Percentiles rank a stretch among this genome's conserved stretches.
Evolutionary conservation across 1,140 invertebrate genomes (phyloP).

Genomic region (Brachionus angularis): DNA sequence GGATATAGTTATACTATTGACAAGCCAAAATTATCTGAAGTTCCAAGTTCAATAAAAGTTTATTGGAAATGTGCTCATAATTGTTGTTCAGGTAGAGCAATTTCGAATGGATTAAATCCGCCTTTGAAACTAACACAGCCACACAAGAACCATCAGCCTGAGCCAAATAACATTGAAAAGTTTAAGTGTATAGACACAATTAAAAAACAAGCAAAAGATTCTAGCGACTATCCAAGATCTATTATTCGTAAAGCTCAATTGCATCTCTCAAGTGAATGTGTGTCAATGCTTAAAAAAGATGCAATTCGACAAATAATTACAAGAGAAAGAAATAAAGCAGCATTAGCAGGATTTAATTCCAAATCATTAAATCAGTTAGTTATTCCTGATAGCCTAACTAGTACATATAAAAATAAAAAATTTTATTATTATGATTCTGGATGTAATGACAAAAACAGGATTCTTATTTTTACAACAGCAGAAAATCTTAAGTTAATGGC

Average conservation of each 20-base stretch:
- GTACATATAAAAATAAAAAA: too few relatives aligned
- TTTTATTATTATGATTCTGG: too few relatives aligned
- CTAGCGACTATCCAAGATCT: neutral
- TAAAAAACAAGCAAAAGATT: neutral
- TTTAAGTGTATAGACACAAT: neutral
- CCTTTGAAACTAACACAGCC: neutral
- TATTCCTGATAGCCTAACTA: neutral
- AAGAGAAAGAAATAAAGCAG: neutral
- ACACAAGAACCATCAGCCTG: neutral
- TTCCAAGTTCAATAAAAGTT: neutral
- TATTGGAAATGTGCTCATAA: neutral
- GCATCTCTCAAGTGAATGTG: neutral
- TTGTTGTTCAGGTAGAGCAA: neutral
- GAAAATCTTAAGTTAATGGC: too few relatives aligned
- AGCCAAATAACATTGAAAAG: neutral
- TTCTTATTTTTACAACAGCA: too few relatives aligned
- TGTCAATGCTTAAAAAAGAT: neutral
- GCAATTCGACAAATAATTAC: neutral
- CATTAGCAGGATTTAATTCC: too few relatives aligned
- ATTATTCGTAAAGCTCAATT: neutral
- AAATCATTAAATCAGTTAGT: too few relatives aligned
- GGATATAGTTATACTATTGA: slow-evolving; percentile 13
- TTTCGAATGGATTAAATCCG: slow-evolving; percentile 7
- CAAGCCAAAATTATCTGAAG: neutral
- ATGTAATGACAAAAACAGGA: too few relatives aligned